Evolutionary conservation across 2,888 invertebrate species (phyloP), one percentile per base, ranked within the genome.

Genomic region (Apodemia duryi): DNA sequence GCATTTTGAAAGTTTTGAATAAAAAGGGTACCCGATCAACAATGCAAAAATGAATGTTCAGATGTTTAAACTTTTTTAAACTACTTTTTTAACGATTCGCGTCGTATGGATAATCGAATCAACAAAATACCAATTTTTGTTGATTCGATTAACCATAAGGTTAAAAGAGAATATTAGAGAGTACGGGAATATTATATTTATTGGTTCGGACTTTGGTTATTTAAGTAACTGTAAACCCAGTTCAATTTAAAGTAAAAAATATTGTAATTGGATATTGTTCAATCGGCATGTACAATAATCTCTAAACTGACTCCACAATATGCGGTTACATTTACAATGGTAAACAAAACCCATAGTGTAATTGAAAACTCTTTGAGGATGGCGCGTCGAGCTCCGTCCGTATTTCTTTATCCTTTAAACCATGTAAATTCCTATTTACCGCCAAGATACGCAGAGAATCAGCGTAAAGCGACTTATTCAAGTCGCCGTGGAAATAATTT

Each of bases 371-470:
- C 49, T 51, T 51, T 21, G 49, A 51, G 21, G 49, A 21, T 7
- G 2, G 49, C 6, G 2, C 49, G n/a, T 51, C 21, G 49, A 21
- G 49, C 49, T 21, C 49, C 49, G 21, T 2, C 21, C 29, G 6
- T 52, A 35, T 63, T 38, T 54, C 35, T 63, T 54, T 57, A 57
- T 41, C 43, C 9, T 21, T 41, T 38, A 63, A 62, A 62, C 49
- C 62, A 32, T 57, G 57, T 57, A 57, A 57, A 57, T 57, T 57
- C 6, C 32, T 32, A 57, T 57, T 57, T 57, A 57, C 29, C 13
- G 54, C 29, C 29, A 32, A 76, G 72, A 73, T 66, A 71, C 69
- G 69, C 70, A 66, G 66, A 63, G 72, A 71, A 71, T 72, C 70
- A 71, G 66, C 63, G 63, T 64, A 51, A 62, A 54, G 64, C 61